These are phyloP conservation scores for Anoplius nigerrimus DNA, from an alignment of 2,888 invertebrate genomes.

Conservation along the genomic window DNA sequence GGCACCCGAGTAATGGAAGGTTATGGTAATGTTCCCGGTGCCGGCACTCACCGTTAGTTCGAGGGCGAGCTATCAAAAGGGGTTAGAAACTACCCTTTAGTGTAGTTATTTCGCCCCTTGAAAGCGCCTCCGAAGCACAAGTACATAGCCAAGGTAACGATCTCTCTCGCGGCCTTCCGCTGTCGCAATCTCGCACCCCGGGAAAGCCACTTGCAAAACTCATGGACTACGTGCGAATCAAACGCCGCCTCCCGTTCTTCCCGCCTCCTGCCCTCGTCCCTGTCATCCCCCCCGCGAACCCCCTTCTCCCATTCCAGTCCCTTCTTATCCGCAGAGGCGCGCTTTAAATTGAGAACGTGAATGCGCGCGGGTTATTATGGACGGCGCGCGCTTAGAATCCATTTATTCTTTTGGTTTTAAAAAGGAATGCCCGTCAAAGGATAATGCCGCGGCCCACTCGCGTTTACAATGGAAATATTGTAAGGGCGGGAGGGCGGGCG, in stretches of 20 bases:
- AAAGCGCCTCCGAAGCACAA: conserved; percentile 49
- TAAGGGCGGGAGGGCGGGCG: too few species aligned
- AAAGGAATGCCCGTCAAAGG: too few species aligned
- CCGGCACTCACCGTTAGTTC: conserved; percentile 60
- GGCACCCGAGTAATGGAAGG: conserved; percentile 56
- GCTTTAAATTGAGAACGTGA: too few species aligned
- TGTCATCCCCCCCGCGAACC: not conserved
- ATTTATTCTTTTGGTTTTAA: too few species aligned
- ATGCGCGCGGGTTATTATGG: too few species aligned
- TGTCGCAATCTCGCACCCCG: conserved; percentile 1
- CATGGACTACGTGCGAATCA: not conserved
- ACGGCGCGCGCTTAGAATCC: too few species aligned
- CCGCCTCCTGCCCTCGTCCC: not conserved
- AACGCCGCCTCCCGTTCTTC: not conserved
- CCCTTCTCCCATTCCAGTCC: not conserved
- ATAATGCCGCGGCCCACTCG: too few species aligned
- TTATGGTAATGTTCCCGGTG: conserved; percentile 61
- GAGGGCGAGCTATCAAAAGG: conserved; percentile 53
- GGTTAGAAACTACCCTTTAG: conserved; percentile 55
- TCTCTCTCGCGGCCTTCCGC: conserved; percentile 10
- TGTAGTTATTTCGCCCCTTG: conserved; percentile 56
- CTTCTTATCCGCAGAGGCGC: conserved; percentile 5
- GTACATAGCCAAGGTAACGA: conserved; percentile 51
- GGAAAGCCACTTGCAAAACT: conserved; percentile 28
- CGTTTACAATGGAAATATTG: too few species aligned